Conservation (phyloP, 2,113 vertebrate genomes). For the Pandion haliaetus region DNA sequence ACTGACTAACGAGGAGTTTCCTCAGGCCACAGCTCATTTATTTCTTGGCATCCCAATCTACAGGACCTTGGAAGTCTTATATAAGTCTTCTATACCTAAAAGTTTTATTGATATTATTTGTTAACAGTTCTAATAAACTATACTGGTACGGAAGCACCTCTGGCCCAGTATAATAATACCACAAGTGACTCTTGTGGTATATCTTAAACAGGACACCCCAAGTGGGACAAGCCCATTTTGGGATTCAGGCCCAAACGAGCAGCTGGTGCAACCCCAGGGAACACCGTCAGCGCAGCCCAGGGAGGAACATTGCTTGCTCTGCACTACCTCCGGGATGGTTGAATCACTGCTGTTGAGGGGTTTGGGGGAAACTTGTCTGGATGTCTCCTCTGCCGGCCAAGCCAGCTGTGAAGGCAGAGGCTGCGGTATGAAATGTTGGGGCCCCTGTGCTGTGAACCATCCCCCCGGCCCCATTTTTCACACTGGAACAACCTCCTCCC, state of each 20-base stretch:
- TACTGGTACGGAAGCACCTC: background rate
- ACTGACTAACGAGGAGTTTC: background rate
- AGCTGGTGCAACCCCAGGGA: background rate
- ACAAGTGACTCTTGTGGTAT: background rate
- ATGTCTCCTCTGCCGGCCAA: background rate
- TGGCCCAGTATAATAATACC: background rate
- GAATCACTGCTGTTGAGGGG: background rate
- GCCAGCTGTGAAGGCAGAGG: background rate
- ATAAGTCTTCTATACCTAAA: background rate
- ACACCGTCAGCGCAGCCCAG: rapidly evolving
- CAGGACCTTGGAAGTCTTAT: background rate
- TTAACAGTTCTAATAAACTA: background rate
- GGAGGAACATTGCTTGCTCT: background rate
- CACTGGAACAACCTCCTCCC: background rate
- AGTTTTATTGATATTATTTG: background rate
- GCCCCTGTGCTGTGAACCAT: background rate
- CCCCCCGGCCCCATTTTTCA: background rate
- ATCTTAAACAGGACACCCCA: background rate
- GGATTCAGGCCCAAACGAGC: background rate
- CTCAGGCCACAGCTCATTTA: background rate
- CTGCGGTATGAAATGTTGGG: background rate
- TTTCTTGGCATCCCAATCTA: background rate
- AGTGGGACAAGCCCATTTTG: background rate
- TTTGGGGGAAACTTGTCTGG: background rate
- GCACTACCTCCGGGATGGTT: background rate